Conservation (phyloP, 2,888 invertebrate genomes). For the Unio delphinus region DNA sequence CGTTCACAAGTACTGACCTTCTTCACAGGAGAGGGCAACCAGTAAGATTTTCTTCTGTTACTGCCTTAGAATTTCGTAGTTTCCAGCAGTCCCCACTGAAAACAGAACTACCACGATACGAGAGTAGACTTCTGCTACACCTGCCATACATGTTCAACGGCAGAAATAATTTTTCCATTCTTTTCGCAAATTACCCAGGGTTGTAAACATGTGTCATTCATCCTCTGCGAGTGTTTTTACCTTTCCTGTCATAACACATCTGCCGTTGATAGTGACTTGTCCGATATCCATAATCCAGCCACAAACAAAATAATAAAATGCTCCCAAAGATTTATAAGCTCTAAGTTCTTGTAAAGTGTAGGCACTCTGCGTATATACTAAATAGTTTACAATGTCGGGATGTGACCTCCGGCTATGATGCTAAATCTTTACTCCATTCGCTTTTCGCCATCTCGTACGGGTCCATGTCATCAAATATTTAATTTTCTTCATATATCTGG, state of each 20-base stretch:
- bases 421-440: conserved; percentile 3
- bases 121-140: conserved; percentile 22
- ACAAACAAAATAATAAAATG: not conserved
- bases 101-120: conserved; percentile 20
- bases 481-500: conserved; percentile 7
- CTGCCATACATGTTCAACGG: conserved; percentile 27
- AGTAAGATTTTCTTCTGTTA: conserved; percentile 20
- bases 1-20: too few species aligned
- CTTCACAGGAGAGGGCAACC: not conserved
- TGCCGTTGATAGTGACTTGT: not conserved
- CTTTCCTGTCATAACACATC: conserved; percentile 2
- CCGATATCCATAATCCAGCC: not conserved
- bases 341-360: conserved; percentile 14
- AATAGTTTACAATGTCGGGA: conserved; percentile 16
- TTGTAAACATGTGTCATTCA: conserved; percentile 12
- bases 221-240: conserved; percentile 14
- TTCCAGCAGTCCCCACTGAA: conserved; percentile 15
- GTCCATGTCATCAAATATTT: conserved; percentile 1
- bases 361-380: conserved; percentile 14
- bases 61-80: conserved; percentile 10
- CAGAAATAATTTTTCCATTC: conserved; percentile 8
- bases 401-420: conserved; percentile 11
- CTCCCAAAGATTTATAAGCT: conserved; percentile 15
- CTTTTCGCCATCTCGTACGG: too few species aligned
- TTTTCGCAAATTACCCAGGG: conserved; percentile 22